Conservation (phyloP, 2,888 invertebrate species). For the Anthrax anthrax region DNA sequence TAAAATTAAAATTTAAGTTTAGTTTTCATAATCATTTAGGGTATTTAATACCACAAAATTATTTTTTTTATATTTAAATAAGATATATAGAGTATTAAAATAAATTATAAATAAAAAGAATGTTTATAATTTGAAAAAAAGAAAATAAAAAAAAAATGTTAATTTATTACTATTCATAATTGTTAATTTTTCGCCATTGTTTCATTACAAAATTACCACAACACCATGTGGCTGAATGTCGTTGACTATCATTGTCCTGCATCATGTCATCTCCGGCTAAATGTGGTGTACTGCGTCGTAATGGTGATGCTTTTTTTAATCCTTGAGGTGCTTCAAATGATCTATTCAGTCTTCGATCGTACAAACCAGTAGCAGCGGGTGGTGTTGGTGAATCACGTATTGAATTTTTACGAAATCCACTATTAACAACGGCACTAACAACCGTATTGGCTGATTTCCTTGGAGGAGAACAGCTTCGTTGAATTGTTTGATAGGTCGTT, state of each 20-base stretch:
- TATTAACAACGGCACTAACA: neutral
- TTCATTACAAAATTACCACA: conserved; percentile 63
- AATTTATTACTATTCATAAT: conserved; percentile 41
- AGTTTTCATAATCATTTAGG: too few relatives aligned
- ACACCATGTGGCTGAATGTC: conserved; percentile 46
- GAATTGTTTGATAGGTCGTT: conserved; percentile 15
- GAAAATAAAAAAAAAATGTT: neutral
- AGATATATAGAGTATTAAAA: too few relatives aligned
- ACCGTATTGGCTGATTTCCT: neutral
- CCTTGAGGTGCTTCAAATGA: conserved; percentile 30
- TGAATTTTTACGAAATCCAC: conserved; percentile 1
- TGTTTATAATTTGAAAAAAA: conserved; percentile 4
- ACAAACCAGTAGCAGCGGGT: conserved; percentile 22
- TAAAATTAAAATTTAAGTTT: too few relatives aligned
- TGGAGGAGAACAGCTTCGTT: conserved; percentile 13
- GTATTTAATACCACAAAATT: too few relatives aligned
- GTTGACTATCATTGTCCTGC: conserved; percentile 18
- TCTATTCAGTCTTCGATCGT: conserved; percentile 32
- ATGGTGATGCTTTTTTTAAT: conserved; percentile 20
- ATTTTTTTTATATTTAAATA: too few relatives aligned
- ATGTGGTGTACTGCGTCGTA: conserved; percentile 32
- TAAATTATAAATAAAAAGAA: too few relatives aligned
- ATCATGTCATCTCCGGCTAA: conserved; percentile 19
- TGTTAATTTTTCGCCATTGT: conserved; percentile 61
- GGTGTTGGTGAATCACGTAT: conserved; percentile 1